phyloP scores from a whole-genome alignment of 2,113 vertebrate genomes.

The Mirounga angustirostris region DNA sequence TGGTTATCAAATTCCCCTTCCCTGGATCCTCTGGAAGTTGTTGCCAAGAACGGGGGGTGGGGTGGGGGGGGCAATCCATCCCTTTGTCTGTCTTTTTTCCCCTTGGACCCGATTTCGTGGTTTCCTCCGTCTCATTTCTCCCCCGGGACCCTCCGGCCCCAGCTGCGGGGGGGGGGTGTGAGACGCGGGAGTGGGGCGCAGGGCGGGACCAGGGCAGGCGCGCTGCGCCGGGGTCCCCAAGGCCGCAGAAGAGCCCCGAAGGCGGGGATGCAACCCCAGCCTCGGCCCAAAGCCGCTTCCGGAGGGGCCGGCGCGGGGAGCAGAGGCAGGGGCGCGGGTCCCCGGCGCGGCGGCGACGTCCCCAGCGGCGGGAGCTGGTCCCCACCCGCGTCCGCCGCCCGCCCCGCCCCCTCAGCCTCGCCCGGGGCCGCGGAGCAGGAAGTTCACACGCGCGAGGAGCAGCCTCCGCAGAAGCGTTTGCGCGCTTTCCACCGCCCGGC shows the following conservation, averaged over 20 bases:
- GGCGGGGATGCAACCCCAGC: rapidly evolving
- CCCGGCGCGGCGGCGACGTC: neutral
- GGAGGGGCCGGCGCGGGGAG: neutral
- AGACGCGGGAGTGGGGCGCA: neutral
- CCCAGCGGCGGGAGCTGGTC: no score
- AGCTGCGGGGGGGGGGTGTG: neutral
- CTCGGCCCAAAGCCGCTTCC: neutral
- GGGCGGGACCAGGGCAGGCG: neutral
- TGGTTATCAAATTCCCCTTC: constrained; percentile 38
- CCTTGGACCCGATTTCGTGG: neutral
- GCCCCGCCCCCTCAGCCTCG: rapidly evolving
- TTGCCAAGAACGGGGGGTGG: neutral
- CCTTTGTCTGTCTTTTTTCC: neutral
- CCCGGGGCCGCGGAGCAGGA: neutral
- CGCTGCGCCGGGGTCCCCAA: neutral
- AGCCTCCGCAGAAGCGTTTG: neutral
- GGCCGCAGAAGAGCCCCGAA: neutral
- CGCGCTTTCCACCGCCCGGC: neutral
- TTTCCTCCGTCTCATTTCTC: neutral
- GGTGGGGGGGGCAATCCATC: neutral
- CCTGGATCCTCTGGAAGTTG: constrained; percentile 13
- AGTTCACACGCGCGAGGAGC: neutral
- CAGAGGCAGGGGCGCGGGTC: neutral
- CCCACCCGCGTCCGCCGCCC: neutral
- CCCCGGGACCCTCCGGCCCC: neutral